Evolutionary conservation across 92 coral and sea anemone species (phyloP).

Genomic region (Diadumene lineata): DNA sequence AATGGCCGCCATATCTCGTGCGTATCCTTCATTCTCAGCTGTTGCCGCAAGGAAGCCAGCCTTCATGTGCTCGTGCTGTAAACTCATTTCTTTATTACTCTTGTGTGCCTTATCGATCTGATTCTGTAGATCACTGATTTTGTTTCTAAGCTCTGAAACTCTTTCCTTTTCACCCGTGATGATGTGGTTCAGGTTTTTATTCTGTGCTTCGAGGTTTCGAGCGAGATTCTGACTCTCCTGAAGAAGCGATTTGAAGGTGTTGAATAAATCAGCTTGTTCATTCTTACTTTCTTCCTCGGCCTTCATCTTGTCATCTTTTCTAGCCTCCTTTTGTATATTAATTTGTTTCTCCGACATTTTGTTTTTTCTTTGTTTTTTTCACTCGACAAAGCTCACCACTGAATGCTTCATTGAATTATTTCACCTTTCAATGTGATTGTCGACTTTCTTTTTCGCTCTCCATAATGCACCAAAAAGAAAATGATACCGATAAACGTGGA

Average conservation of each 20-base stretch:
- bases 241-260: conserved; percentile 51
- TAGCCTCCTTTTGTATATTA: neutral
- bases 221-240: conserved; percentile 82
- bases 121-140: conserved; percentile 57
- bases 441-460: no score
- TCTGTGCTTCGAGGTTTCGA: conserved; percentile 64
- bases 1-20: conserved; percentile 49
- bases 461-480: no score
- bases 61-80: conserved; percentile 51
- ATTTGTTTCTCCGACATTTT: neutral
- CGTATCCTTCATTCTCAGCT: conserved; percentile 60
- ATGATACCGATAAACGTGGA: no score
- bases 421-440: no score
- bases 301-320: conserved; percentile 29
- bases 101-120: conserved; percentile 58
- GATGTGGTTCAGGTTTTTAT: conserved; percentile 58
- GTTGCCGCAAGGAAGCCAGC: conserved; percentile 42
- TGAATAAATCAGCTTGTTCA: conserved; percentile 61
- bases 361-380: neutral
- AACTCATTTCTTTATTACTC: conserved; percentile 42
- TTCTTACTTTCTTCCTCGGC: conserved; percentile 54
- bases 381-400: no score
- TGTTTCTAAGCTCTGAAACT: conserved; percentile 58
- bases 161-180: conserved; percentile 58
- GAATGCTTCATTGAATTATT: no score